These are phyloP conservation scores for Diarsia mendica DNA, from an alignment of 2,888 invertebrate genomes.

Conservation along the genomic window DNA sequence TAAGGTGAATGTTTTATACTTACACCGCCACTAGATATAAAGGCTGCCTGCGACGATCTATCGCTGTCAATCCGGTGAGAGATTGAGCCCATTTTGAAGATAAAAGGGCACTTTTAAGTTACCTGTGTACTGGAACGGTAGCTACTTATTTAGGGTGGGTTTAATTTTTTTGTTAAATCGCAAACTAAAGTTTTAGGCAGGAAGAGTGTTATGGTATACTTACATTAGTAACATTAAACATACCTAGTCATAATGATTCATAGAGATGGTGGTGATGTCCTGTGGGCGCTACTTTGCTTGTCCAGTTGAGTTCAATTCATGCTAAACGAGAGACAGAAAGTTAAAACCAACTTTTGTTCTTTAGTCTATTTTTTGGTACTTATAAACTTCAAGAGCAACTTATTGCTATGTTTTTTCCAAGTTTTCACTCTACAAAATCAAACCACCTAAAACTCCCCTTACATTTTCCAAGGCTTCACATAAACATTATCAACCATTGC, in stretches of 20 bases:
- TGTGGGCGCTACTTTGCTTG: neutral
- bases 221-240: too few relatives aligned
- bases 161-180: neutral
- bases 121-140: slow-evolving; percentile 9
- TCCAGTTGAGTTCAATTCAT: neutral
- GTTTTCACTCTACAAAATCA: neutral
- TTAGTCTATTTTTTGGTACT: neutral
- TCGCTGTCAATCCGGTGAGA: slow-evolving; percentile 64
- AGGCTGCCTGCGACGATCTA: slow-evolving; percentile 62
- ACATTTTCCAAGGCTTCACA: neutral
- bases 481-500: slow-evolving; percentile 3
- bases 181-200: neutral
- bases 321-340: neutral
- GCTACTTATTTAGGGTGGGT: neutral
- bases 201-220: too few relatives aligned
- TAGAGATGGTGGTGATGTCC: neutral
- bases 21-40: slow-evolving; percentile 67
- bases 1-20: slow-evolving; percentile 85
- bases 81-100: slow-evolving; percentile 52
- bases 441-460: neutral
- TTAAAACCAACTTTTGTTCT: neutral
- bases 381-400: neutral
- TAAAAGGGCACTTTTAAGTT: slow-evolving; percentile 26
- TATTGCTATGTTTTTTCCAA: neutral
- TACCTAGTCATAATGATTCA: too few relatives aligned